phyloP scores from a whole-genome alignment of 1,140 invertebrate genomes.

The Aphis gossypii region DNA sequence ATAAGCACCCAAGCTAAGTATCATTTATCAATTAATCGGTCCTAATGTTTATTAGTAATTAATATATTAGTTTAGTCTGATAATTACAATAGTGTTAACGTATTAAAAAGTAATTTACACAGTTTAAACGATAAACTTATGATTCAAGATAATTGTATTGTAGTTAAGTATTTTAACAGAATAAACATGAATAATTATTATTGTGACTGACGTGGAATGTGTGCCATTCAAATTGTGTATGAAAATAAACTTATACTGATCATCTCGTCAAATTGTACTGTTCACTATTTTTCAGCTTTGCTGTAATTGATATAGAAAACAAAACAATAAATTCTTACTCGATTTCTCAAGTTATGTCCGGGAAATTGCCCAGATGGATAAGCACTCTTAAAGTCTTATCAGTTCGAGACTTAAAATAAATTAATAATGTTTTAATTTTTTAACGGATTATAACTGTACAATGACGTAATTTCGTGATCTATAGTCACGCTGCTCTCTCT shows the following conservation, averaged over 20 bases:
- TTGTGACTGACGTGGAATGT: no score
- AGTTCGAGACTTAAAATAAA: neutral
- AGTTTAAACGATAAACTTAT: neutral
- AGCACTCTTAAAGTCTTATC: neutral
- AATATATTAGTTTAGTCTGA: neutral
- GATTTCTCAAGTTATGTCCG: neutral
- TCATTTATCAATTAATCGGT: neutral
- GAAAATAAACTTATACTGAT: neutral
- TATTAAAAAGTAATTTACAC: neutral
- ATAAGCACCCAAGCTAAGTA: neutral
- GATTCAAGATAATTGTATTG: neutral
- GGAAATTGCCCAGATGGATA: neutral
- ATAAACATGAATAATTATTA: neutral
- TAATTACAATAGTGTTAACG: neutral
- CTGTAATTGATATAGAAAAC: neutral
- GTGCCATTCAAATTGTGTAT: neutral
- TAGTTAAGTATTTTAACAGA: neutral
- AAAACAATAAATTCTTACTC: neutral
- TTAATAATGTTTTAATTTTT: neutral
- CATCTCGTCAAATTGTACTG: neutral
- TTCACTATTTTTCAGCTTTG: neutral
- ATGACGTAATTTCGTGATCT: slow-evolving; percentile 1
- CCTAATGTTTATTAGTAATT: neutral
- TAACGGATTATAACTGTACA: neutral
- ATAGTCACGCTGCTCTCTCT: neutral